These are phyloP conservation scores for Heliothis peltigera DNA, from an alignment of 2,888 invertebrate genomes.

Conservation along the genomic window DNA sequence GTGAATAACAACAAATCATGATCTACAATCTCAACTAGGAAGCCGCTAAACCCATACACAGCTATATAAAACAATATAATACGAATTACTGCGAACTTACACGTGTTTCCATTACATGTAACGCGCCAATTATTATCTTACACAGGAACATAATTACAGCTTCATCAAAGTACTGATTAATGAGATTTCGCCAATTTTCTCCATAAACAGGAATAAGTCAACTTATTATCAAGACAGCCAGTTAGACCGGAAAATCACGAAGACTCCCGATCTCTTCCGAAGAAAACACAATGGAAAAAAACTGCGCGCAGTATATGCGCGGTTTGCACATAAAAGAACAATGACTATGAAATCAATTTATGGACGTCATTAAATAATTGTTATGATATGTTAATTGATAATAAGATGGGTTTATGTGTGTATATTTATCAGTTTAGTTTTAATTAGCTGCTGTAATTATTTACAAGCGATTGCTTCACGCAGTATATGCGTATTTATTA, in stretches of 20 bases:
- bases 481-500: too few relatives aligned
- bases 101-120: slow-evolving; percentile 39
- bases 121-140: slow-evolving; percentile 18
- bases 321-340: slow-evolving; percentile 55
- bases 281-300: slow-evolving; percentile 74
- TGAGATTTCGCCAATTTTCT: slow-evolving; percentile 43
- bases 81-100: slow-evolving; percentile 18
- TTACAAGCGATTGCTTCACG: too few relatives aligned
- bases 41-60: slow-evolving; percentile 11
- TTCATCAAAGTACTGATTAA: slow-evolving; percentile 38
- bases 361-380: slow-evolving; percentile 41
- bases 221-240: slow-evolving; percentile 61
- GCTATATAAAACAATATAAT: slow-evolving; percentile 18
- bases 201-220: slow-evolving; percentile 43
- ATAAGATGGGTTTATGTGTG: slow-evolving; percentile 25
- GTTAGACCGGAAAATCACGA: slow-evolving; percentile 82
- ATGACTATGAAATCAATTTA: slow-evolving; percentile 45
- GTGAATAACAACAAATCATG: slow-evolving; percentile 2
- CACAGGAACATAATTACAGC: slow-evolving; percentile 28
- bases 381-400: slow-evolving; percentile 44
- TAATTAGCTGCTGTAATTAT: slow-evolving; percentile 1
- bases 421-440: slow-evolving; percentile 23
- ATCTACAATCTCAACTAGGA: slow-evolving; percentile 30
- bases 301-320: slow-evolving; percentile 49
- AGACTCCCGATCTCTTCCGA: slow-evolving; percentile 75